Evolutionary conservation across 2,888 invertebrate genomes (phyloP).

Genomic region (Yponomeuta plumbellus): DNA sequence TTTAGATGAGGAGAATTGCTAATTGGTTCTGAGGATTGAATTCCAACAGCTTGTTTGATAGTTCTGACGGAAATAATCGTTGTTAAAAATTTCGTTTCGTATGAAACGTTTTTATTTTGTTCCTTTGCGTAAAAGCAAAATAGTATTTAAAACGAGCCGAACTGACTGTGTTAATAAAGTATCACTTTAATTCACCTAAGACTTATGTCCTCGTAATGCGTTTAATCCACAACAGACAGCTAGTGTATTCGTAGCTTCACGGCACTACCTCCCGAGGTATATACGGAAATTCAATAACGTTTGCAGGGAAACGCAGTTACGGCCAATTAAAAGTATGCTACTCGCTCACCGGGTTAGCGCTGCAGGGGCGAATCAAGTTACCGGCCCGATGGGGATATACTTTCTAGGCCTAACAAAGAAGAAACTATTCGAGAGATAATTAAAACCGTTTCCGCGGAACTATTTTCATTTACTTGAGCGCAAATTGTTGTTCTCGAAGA

Average conservation of each 20-base stretch:
- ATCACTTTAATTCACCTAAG: no score
- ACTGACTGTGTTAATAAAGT: no score
- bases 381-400: constrained; percentile 42
- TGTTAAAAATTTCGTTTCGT: no score
- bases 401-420: constrained; percentile 55
- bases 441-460: constrained; percentile 42
- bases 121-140: no score
- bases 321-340: constrained; percentile 74
- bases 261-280: constrained; percentile 15
- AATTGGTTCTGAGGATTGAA: background rate
- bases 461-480: constrained; percentile 39
- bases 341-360: constrained; percentile 40
- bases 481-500: constrained; percentile 16
- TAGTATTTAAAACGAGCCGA: no score
- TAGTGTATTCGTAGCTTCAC: constrained; percentile 35
- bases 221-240: no score
- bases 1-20: background rate
- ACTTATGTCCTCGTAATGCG: no score
- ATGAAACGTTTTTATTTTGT: no score
- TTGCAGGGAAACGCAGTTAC: constrained; percentile 72
- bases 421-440: constrained; percentile 48
- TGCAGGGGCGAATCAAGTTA: constrained; percentile 53
- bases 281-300: constrained; percentile 67
- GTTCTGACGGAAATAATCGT: no score
- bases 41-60: no score